phyloP scores from a whole-genome alignment of 1,140 invertebrate genomes.

The Geopemphigus sp. region DNA sequence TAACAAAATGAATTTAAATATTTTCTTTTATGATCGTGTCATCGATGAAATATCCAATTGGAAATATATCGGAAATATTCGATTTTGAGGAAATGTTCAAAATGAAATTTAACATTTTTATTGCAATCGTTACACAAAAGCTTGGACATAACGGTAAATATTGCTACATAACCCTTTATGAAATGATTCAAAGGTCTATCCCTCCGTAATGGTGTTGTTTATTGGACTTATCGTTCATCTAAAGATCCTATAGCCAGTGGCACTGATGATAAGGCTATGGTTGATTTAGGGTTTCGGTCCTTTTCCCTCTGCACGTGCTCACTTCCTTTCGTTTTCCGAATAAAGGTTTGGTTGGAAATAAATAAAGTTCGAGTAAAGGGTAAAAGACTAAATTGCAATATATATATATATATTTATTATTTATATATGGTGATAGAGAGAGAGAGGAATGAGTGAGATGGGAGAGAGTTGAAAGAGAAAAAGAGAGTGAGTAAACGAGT shows the following conservation, averaged over 20 bases:
- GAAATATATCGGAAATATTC: no score
- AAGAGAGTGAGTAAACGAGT: no score
- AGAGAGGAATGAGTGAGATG: no score
- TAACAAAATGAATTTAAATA: no score
- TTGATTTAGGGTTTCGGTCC: conserved; percentile 39
- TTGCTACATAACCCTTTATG: background rate
- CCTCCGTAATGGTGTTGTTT: conserved; percentile 22
- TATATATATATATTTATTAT: no score
- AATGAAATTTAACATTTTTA: conserved; percentile 10
- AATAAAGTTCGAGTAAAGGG: conserved; percentile 28
- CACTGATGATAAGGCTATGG: conserved; percentile 10
- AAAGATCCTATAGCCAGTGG: background rate
- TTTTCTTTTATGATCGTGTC: no score
- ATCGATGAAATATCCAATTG: no score
- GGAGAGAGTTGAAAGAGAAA: no score
- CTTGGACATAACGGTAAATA: background rate
- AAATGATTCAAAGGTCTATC: conserved; percentile 23
- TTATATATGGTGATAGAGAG: background rate
- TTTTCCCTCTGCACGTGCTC: conserved; percentile 13
- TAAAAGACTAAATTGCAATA: conserved; percentile 12
- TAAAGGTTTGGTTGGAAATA: conserved; percentile 14
- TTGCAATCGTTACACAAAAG: background rate
- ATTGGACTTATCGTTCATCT: conserved; percentile 36
- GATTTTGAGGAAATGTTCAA: no score
- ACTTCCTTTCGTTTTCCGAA: conserved; percentile 14